Evolutionary conservation across 35 echinoderm and acorn worm species (phyloP).

Genomic region (Strongylocentrotus purpuratus): DNA sequence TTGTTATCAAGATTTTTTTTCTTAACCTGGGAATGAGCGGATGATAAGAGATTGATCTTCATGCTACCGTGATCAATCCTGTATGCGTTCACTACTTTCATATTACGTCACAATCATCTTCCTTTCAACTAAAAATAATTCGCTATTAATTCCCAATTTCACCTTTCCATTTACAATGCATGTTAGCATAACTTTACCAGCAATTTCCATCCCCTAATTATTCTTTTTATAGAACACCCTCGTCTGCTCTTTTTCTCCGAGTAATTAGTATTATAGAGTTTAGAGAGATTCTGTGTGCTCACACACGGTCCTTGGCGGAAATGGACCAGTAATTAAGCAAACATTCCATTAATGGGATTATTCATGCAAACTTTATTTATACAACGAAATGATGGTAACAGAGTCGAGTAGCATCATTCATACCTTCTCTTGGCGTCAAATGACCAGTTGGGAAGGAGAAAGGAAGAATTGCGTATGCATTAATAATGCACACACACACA

Average conservation of each 20-base stretch:
- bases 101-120: not conserved
- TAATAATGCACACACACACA: not conserved
- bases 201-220: not conserved
- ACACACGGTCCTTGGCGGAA: not conserved
- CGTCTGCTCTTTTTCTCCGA: not conserved
- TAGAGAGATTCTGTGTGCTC: not conserved
- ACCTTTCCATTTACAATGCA: not conserved
- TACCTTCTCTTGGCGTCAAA: not conserved
- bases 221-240: not conserved
- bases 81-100: not conserved
- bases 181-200: not conserved
- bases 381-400: not conserved
- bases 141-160: not conserved
- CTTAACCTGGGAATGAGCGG: no score
- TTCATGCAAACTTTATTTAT: not conserved
- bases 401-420: not conserved
- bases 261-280: not conserved
- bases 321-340: constrained; percentile 21
- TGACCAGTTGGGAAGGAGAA: not conserved
- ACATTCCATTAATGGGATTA: constrained; percentile 23
- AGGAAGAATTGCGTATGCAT: not conserved
- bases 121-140: not conserved
- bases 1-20: no score
- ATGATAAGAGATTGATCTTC: no score
- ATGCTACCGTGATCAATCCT: no score